phyloP scores from a whole-genome alignment of 2,888 invertebrate genomes.

The Spilarctia lutea region DNA sequence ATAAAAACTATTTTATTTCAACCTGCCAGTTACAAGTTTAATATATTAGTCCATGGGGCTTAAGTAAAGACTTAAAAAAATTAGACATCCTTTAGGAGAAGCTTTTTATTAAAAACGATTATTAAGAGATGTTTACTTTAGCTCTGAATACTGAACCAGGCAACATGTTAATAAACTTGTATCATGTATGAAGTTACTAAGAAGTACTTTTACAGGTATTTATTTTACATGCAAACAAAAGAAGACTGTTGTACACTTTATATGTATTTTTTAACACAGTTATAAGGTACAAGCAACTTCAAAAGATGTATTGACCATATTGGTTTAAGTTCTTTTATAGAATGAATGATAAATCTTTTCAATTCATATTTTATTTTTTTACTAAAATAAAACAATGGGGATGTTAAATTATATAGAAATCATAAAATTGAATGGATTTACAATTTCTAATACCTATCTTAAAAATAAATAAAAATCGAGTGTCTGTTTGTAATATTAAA shows the following conservation, averaged over 20 bases:
- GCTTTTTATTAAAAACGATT: neutral
- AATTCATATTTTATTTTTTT: no score
- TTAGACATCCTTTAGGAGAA: neutral
- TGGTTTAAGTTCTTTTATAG: no score
- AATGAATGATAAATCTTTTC: neutral
- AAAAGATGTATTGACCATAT: neutral
- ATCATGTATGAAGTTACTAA: neutral
- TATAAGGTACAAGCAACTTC: no score
- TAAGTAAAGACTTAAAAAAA: neutral
- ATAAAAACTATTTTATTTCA: neutral
- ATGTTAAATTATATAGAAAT: neutral
- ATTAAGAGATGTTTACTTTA: neutral
- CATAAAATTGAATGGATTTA: neutral
- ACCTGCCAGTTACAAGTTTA: neutral
- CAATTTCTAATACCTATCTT: neutral
- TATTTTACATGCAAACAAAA: neutral
- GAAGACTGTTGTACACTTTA: neutral
- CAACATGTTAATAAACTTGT: no score
- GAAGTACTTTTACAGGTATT: neutral
- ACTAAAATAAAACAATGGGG: neutral
- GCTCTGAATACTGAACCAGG: neutral
- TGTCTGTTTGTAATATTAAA: no score
- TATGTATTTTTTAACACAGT: no score
- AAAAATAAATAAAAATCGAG: no score
- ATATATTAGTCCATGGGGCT: neutral